These are phyloP conservation scores for Chrysina gloriosa DNA, from an alignment of 2,888 invertebrate genomes.

Conservation along the genomic window DNA sequence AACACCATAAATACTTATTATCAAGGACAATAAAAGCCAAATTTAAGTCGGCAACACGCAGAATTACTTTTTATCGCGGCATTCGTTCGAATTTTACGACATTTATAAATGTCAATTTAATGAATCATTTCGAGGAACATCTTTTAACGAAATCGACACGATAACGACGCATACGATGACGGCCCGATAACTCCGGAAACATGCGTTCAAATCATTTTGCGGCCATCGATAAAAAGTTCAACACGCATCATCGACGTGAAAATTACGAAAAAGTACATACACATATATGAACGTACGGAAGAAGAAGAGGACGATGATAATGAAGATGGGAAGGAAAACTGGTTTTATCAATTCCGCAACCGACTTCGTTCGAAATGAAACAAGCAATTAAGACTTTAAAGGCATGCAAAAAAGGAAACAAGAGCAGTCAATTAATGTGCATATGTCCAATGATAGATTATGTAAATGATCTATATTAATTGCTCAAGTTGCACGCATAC, in stretches of 20 bases:
- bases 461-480: constrained; percentile 17
- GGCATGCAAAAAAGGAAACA: constrained; percentile 3
- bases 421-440: constrained; percentile 12
- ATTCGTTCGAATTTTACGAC: constrained; percentile 2
- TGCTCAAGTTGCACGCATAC: neutral
- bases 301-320: neutral
- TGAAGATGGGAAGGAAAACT: neutral
- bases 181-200: neutral
- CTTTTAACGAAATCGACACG: constrained; percentile 6
- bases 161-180: neutral
- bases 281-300: neutral
- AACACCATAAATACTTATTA: no score
- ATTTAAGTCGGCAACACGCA: neutral
- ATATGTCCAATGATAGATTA: constrained; percentile 16
- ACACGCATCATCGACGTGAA: neutral
- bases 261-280: neutral
- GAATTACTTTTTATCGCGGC: neutral
- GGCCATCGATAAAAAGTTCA: neutral
- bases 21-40: no score
- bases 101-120: constrained; percentile 19
- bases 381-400: constrained; percentile 27
- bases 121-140: neutral
- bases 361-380: constrained; percentile 13
- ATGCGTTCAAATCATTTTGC: neutral
- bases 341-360: constrained; percentile 22